These are phyloP conservation scores for Spodoptera littoralis DNA, from an alignment of 2,888 invertebrate species.

Conservation along the genomic window DNA sequence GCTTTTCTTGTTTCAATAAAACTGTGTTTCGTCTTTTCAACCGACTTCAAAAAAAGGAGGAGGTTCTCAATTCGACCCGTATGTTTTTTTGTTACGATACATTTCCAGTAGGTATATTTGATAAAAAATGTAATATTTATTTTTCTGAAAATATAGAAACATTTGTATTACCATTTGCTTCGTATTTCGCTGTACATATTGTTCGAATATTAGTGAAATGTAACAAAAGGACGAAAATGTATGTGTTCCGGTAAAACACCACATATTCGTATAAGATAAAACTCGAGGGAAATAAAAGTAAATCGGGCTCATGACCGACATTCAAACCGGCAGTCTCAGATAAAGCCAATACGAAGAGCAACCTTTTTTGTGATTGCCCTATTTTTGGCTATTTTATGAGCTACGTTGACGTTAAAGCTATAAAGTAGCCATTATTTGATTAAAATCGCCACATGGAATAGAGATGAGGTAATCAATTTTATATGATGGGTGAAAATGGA, in stretches of 20 bases:
- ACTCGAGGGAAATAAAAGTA: conserved; percentile 73
- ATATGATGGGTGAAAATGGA: conserved; percentile 20
- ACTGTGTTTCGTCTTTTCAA: neutral
- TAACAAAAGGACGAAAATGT: conserved; percentile 33
- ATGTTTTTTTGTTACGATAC: neutral
- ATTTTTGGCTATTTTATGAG: conserved; percentile 66
- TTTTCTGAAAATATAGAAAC: conserved; percentile 5
- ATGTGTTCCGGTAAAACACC: conserved; percentile 39
- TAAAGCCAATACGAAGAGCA: conserved; percentile 64
- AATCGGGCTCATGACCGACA: conserved; percentile 73
- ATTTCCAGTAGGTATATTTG: neutral
- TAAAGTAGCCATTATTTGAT: conserved; percentile 67
- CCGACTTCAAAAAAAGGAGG: no score
- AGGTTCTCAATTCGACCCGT: no score
- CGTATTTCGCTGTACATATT: conserved; percentile 8
- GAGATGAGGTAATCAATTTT: conserved; percentile 41
- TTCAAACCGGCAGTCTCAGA: conserved; percentile 70
- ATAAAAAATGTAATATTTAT: conserved; percentile 8
- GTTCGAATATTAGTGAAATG: conserved; percentile 30
- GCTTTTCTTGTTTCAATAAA: conserved; percentile 13
- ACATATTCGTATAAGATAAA: conserved; percentile 56
- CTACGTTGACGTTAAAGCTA: conserved; percentile 57
- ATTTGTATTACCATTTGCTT: conserved; percentile 11
- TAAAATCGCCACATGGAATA: conserved; percentile 56
- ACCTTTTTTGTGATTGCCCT: conserved; percentile 67